Percentiles rank a stretch among this genome's conserved stretches.
Conservation (phyloP, 1,140 invertebrate genomes). For the Meloidogyne exigua region DNA sequence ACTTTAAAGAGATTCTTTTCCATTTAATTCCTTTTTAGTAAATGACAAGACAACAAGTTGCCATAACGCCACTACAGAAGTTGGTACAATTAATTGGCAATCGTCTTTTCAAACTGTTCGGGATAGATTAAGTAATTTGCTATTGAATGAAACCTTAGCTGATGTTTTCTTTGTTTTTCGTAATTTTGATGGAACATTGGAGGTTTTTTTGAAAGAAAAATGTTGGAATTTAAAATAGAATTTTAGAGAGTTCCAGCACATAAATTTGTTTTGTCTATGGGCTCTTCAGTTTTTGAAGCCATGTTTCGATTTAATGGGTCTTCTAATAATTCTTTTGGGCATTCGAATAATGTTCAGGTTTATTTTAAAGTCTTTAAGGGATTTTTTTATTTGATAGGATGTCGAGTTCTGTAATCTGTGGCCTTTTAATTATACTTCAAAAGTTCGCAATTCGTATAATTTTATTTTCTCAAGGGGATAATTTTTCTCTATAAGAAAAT, state of each 20-base stretch:
- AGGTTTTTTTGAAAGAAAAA: slow-evolving; percentile 46
- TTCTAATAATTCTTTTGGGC: slow-evolving; percentile 4
- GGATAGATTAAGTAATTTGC: slow-evolving; percentile 76
- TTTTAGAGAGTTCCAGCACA: slow-evolving; percentile 78
- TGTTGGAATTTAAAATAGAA: not conserved
- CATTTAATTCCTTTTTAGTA: slow-evolving; percentile 3
- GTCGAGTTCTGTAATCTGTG: too few relatives aligned
- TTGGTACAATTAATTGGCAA: slow-evolving; percentile 44
- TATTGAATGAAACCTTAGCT: slow-evolving; percentile 77
- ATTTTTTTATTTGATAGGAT: not conserved
- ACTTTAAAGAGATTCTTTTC: too few relatives aligned
- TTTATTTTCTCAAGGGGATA: too few relatives aligned
- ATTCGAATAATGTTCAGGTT: slow-evolving; percentile 6
- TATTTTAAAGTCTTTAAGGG: not conserved
- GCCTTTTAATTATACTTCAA: too few relatives aligned
- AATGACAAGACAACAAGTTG: not conserved
- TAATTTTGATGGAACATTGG: slow-evolving; percentile 41
- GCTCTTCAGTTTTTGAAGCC: slow-evolving; percentile 81
- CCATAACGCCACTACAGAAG: not conserved
- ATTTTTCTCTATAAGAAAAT: too few relatives aligned
- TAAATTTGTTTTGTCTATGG: slow-evolving; percentile 79
- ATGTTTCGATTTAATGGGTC: slow-evolving; percentile 71
- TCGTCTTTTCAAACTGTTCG: slow-evolving; percentile 74
- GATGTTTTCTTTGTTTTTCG: slow-evolving; percentile 82
- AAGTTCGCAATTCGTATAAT: too few relatives aligned